Base-by-base conservation (phyloP, 2,113 vertebrate species). In the Lepisosteus osseus region DNA sequence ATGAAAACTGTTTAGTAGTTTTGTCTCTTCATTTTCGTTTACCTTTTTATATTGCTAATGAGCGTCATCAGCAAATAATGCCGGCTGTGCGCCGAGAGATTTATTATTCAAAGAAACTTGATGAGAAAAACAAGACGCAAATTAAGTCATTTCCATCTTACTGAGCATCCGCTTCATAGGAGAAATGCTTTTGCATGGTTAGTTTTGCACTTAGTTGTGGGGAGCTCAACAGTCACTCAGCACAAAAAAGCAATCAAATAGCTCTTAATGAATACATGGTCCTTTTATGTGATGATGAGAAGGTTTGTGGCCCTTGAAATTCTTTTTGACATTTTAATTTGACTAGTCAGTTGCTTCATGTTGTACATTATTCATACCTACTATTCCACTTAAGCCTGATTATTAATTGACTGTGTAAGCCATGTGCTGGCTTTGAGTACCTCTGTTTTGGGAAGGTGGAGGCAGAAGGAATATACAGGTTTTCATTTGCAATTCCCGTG, bases 281-380 rank as follows among this genome's bases (percentile, higher is more conserved):
- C 63, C 72, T 70, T 76, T 77, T 56, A 70, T 78, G 77, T 77
- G 57, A 40, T 64, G 65, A 70, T 70, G 64, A 43, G 59, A 74
- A 54, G 76, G 51, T 44, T 43, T 8, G 67, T 40, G 72, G 69
- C 70, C 72, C 75, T 77, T 72, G 65, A 79, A 76, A 72, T 66
- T 54, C 59, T 42, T 61, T 70, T 68, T 65, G 62, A 72, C 59
- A 57, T 71, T 68, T 72, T 76, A 65, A 70, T 77, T 79, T 75
- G 67, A 65, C 62, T 71, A 47, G 68, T 67, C 59, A 40, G 56
- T 62, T 41, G 66, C 61, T 47, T 65, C 59, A 51, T 61, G 66
- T 65, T 29, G 44, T 42, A 45, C 64, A 74, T 77, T 67, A 72
- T 76, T 77, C 65, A 61, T 68, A 57, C 59, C 14, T 51, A 67